Evolutionary conservation across 2,113 vertebrate species (phyloP).

Genomic region (Zeus faber): DNA sequence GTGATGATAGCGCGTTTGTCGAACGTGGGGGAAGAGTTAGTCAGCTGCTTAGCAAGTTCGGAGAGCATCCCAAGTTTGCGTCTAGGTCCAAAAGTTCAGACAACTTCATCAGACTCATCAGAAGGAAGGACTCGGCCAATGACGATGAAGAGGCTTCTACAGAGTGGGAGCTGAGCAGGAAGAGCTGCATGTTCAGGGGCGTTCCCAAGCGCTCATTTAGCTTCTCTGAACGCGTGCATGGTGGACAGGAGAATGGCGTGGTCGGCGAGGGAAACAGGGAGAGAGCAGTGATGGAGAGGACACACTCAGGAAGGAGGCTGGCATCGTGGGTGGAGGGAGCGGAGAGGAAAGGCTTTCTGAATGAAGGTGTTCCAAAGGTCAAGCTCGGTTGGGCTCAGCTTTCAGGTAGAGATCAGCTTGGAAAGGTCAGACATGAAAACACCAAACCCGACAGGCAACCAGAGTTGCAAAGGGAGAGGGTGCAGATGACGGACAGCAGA

Average conservation of each 20-base stretch:
- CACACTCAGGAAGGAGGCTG: slow-evolving; percentile 35
- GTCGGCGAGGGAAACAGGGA: slow-evolving; percentile 9
- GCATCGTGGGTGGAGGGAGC: slow-evolving; percentile 5
- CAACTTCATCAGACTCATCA: slow-evolving; percentile 52
- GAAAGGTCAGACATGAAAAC: slow-evolving; percentile 19
- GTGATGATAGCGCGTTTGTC: slow-evolving; percentile 35
- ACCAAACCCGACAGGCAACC: neutral
- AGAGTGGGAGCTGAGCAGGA: slow-evolving; percentile 5
- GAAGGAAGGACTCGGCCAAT: slow-evolving; percentile 43
- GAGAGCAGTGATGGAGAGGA: slow-evolving; percentile 35
- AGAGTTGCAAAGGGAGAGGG: slow-evolving; percentile 13
- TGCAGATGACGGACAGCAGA: neutral
- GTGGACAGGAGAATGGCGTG: slow-evolving; percentile 45
- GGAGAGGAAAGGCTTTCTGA: slow-evolving; percentile 3
- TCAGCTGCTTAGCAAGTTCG: slow-evolving; percentile 75
- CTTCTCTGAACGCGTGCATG: slow-evolving; percentile 64
- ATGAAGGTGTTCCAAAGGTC: slow-evolving; percentile 19
- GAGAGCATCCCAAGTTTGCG: slow-evolving; percentile 60
- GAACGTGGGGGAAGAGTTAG: slow-evolving; percentile 75
- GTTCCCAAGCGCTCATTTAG: slow-evolving; percentile 67
- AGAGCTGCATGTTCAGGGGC: slow-evolving; percentile 23
- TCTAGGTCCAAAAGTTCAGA: slow-evolving; percentile 78
- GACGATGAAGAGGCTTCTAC: slow-evolving; percentile 31
- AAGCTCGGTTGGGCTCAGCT: slow-evolving; percentile 26
- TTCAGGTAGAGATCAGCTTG: slow-evolving; percentile 26